Conservation (phyloP, 1,140 invertebrate genomes). For the Drosophila orena region DNA sequence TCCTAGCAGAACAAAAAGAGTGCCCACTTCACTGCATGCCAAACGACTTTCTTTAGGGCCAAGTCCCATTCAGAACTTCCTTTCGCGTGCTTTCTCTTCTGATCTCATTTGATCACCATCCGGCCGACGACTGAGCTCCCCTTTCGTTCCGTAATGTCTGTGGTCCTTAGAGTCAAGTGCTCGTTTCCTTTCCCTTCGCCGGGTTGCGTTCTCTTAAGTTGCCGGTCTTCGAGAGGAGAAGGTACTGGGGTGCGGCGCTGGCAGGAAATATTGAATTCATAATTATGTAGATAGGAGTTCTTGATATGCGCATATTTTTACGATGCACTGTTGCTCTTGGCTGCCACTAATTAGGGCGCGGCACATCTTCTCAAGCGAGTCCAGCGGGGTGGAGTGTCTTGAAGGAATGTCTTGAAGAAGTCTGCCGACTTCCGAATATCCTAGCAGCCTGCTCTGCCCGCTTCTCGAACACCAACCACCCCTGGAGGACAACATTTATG, state of each 20-base stretch:
- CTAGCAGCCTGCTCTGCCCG: constrained; percentile 25
- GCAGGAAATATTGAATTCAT: constrained; percentile 79
- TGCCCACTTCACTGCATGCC: not conserved
- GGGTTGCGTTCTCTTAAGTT: not conserved
- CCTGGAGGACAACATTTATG: constrained; percentile 63
- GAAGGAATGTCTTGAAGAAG: no score
- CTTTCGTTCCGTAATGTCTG: constrained; percentile 7
- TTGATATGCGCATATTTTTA: constrained; percentile 53
- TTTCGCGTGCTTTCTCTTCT: constrained; percentile 73
- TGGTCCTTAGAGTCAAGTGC: constrained; percentile 71
- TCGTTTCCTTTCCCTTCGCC: constrained; percentile 46
- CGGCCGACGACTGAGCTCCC: constrained; percentile 34
- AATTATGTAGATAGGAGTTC: constrained; percentile 65
- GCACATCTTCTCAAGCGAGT: constrained; percentile 59
- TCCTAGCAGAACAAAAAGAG: no score
- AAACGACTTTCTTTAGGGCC: constrained; percentile 9
- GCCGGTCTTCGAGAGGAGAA: constrained; percentile 17
- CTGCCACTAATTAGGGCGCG: constrained; percentile 59
- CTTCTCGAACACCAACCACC: constrained; percentile 26
- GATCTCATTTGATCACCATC: constrained; percentile 70
- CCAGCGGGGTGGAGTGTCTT: constrained; percentile 28
- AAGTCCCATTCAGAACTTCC: constrained; percentile 43
- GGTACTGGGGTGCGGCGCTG: constrained; percentile 17
- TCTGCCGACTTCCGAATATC: constrained; percentile 14
- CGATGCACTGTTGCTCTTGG: constrained; percentile 32